phyloP scores from a whole-genome alignment of 2,797 vertebrate genomes.

The Enteromius treurensis region DNA sequence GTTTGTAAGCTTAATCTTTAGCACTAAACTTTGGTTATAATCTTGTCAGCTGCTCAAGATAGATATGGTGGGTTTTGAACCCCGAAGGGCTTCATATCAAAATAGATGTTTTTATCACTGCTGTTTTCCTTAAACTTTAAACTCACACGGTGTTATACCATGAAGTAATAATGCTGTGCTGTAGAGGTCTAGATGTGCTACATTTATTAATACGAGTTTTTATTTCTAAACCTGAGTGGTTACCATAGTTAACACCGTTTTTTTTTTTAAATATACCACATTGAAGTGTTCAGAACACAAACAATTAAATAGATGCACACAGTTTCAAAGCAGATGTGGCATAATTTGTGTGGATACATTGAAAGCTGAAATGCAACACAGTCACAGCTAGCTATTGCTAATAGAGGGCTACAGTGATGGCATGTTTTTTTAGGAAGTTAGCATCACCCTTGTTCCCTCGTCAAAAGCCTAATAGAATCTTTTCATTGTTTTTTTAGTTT shows the following conservation, averaged over 20 bases:
- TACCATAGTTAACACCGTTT: too few species aligned
- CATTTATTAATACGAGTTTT: background rate
- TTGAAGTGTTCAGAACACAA: background rate
- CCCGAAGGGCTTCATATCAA: background rate
- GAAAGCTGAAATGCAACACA: background rate
- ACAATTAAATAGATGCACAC: background rate
- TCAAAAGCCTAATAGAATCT: background rate
- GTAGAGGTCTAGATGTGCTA: background rate
- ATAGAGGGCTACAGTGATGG: background rate
- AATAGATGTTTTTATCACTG: background rate
- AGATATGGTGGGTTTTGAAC: constrained; percentile 1
- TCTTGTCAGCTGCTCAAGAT: background rate
- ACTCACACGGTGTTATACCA: background rate
- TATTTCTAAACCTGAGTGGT: background rate
- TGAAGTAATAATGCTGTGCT: background rate
- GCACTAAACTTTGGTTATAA: background rate
- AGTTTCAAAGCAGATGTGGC: background rate
- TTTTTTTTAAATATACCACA: background rate
- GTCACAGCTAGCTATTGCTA: background rate
- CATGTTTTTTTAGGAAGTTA: background rate
- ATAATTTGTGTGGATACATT: background rate
- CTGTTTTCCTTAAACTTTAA: background rate
- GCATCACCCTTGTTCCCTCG: background rate
- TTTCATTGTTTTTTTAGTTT: background rate
- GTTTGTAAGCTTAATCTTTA: constrained; percentile 14